These are phyloP conservation scores for Craniophora ligustri DNA, from an alignment of 2,888 invertebrate genomes.

Conservation along the genomic window DNA sequence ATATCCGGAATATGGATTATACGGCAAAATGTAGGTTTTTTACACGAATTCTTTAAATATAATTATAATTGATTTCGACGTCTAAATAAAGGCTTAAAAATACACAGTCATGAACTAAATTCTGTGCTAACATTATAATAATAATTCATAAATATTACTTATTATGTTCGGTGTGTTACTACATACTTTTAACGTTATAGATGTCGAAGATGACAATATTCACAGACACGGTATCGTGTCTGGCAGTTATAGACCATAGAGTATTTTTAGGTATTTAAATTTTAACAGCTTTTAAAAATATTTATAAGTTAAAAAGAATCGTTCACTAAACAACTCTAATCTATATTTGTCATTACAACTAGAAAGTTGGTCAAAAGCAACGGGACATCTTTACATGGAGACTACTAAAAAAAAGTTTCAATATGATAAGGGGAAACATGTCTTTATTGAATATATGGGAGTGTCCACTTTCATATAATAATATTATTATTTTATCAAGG, in stretches of 20 bases:
- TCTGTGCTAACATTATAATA: neutral
- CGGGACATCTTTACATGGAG: neutral
- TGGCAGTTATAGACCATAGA: constrained; percentile 1
- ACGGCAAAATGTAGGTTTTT: too few relatives aligned
- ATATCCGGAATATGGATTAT: too few relatives aligned
- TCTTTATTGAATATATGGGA: neutral
- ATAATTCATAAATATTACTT: constrained; percentile 10
- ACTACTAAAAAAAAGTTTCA: neutral
- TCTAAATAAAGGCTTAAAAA: neutral
- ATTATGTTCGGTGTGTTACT: constrained; percentile 11
- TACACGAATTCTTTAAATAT: too few relatives aligned
- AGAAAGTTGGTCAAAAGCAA: constrained; percentile 1
- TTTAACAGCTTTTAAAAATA: neutral
- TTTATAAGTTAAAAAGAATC: neutral
- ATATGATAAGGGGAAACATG: neutral
- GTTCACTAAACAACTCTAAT: neutral
- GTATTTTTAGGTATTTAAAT: too few relatives aligned
- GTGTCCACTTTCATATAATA: neutral
- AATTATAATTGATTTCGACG: too few relatives aligned
- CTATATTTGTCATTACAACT: constrained; percentile 1
- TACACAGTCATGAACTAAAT: neutral
- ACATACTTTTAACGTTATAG: too few relatives aligned
- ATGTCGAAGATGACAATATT: constrained; percentile 24
- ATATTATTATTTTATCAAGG: too few relatives aligned
- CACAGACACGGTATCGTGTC: constrained; percentile 28